phyloP scores from a whole-genome alignment of 2,113 vertebrate species.

The Otis tarda region DNA sequence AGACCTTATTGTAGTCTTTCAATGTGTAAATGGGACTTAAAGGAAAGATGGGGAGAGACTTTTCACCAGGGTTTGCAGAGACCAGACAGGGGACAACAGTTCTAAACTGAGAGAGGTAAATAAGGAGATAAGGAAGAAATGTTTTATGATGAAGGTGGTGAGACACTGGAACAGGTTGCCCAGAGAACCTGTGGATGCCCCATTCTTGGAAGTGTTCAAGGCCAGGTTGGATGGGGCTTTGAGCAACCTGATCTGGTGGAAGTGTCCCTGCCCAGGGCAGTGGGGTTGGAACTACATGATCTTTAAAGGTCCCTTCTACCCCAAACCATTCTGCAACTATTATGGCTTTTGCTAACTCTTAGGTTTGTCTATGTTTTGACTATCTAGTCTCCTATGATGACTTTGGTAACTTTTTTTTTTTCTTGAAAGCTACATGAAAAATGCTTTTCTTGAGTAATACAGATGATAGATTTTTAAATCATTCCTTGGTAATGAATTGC shows the following conservation, averaged over 20 bases:
- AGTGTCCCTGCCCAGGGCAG: not conserved
- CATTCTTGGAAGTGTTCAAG: not conserved
- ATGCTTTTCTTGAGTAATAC: not conserved
- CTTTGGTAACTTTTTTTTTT: not conserved
- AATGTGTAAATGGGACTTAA: accelerated
- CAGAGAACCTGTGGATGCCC: not conserved
- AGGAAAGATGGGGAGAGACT: too few relatives aligned
- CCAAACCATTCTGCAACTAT: accelerated
- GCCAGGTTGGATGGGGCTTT: accelerated
- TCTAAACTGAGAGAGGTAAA: too few relatives aligned
- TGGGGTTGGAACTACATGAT: accelerated
- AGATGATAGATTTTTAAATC: not conserved
- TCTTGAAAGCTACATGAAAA: not conserved
- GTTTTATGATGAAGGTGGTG: not conserved
- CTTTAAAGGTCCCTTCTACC: accelerated
- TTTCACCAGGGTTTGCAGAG: too few relatives aligned
- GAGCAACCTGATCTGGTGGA: accelerated
- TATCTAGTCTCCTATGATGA: not conserved
- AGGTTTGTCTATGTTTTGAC: not conserved
- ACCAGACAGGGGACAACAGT: too few relatives aligned
- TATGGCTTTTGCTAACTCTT: not conserved
- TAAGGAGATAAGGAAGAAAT: too few relatives aligned
- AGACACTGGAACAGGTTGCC: accelerated
- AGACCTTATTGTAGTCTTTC: not conserved
- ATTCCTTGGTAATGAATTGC: not conserved